These are phyloP conservation scores for Tricholauxania praeusta DNA, from an alignment of 2,888 invertebrate genomes.

Conservation along the genomic window DNA sequence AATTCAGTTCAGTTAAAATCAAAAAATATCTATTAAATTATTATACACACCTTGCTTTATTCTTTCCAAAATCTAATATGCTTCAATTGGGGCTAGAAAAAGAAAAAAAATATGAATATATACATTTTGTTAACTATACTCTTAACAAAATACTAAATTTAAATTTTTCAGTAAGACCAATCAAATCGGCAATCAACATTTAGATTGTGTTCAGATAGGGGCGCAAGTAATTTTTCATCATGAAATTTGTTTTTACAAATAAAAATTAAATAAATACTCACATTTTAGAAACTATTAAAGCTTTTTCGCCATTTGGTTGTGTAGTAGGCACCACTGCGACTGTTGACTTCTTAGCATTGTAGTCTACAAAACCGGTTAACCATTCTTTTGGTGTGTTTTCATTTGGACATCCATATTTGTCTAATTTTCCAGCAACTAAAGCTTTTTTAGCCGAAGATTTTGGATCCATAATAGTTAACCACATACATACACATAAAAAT, in stretches of 20 bases:
- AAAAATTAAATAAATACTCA: not conserved
- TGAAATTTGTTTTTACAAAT: no score
- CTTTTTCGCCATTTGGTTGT: conserved; percentile 72
- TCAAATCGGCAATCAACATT: conserved; percentile 40
- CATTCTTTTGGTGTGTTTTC: conserved; percentile 95
- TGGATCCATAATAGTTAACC: conserved; percentile 97
- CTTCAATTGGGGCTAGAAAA: not conserved
- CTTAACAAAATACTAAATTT: no score
- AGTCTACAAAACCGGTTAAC: conserved; percentile 82
- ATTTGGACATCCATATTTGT: conserved; percentile 96
- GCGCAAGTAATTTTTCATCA: conserved; percentile 43
- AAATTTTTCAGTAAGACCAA: conserved; percentile 49
- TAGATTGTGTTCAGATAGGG: conserved; percentile 45
- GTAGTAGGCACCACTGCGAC: conserved; percentile 49
- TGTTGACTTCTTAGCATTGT: conserved; percentile 62
- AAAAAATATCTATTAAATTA: not conserved
- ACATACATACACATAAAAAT: no score
- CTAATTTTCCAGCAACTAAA: conserved; percentile 89
- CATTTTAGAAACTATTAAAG: conserved; percentile 74
- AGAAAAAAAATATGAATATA: not conserved
- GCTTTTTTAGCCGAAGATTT: conserved; percentile 91
- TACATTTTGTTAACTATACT: no score
- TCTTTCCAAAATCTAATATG: not conserved
- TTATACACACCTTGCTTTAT: not conserved
- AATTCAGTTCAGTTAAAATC: no score